Conservation (phyloP, 2,113 vertebrate genomes). For the Sturnus vulgaris region DNA sequence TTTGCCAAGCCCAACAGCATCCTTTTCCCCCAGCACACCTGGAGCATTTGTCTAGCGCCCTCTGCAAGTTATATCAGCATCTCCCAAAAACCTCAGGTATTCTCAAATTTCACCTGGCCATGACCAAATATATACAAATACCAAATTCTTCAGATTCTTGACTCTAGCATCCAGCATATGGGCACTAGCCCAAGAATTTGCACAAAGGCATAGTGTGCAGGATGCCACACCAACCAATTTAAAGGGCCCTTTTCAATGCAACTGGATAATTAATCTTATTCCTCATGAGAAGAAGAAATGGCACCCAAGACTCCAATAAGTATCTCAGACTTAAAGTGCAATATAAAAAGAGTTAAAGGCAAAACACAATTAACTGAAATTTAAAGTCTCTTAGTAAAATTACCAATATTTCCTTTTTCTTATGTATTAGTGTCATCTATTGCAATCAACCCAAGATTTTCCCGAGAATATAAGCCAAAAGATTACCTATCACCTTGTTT, state of each 20-base stretch:
- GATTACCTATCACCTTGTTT: background rate
- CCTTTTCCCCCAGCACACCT: background rate
- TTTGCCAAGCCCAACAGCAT: background rate
- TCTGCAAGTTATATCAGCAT: accelerated
- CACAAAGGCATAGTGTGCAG: background rate
- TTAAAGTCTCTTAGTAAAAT: background rate
- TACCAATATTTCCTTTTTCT: accelerated
- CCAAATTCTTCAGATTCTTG: background rate
- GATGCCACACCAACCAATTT: background rate
- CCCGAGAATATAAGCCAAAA: background rate
- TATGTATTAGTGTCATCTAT: accelerated
- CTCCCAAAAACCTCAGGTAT: background rate
- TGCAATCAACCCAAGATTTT: background rate
- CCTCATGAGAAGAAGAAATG: background rate
- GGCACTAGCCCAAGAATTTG: background rate
- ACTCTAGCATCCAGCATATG: background rate
- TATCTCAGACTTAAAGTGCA: background rate
- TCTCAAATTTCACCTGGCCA: background rate
- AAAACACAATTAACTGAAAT: background rate
- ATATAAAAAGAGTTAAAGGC: background rate
- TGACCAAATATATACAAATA: background rate
- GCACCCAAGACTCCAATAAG: background rate
- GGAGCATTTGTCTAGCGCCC: background rate
- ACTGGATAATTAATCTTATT: background rate
- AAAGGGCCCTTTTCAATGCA: background rate